These are phyloP conservation scores for Podarcis raffonei DNA, from an alignment of 2,113 vertebrate genomes.

Conservation along the genomic window DNA sequence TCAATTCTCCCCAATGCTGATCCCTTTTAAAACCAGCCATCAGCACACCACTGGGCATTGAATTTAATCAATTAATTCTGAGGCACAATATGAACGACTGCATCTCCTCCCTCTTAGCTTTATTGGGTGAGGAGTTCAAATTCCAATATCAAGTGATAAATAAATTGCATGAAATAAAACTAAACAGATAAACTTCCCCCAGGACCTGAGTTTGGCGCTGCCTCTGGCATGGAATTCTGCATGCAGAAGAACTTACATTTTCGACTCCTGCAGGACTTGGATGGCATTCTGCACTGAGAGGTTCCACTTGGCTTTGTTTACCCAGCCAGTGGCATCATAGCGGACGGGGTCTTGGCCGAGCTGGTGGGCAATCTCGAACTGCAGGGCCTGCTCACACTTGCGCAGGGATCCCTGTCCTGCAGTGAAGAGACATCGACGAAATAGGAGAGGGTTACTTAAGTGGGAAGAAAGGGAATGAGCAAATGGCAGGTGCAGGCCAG, in stretches of 20 bases:
- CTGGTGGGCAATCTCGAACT: conserved; percentile 90
- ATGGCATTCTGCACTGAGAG: conserved; percentile 83
- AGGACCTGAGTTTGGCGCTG: no score
- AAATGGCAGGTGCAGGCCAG: background rate
- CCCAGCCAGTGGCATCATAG: conserved; percentile 91
- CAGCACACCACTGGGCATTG: no score
- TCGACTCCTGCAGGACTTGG: conserved; percentile 86
- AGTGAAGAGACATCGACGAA: accelerated
- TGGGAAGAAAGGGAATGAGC: background rate
- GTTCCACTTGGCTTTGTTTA: conserved; percentile 87
- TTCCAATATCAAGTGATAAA: no score
- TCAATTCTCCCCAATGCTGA: no score
- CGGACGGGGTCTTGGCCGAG: conserved; percentile 87
- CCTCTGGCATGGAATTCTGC: no score
- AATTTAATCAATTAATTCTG: no score
- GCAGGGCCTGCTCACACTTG: conserved; percentile 89
- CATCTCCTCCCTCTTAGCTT: no score
- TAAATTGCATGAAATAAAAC: no score
- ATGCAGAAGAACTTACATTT: conserved; percentile 74
- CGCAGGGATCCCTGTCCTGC: conserved; percentile 72
- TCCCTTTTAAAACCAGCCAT: no score
- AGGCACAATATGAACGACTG: no score
- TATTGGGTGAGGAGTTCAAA: no score
- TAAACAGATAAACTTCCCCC: no score
- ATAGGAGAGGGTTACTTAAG: background rate